Conservation (phyloP, 2,113 vertebrate genomes). For the Chaenocephalus aceratus region DNA sequence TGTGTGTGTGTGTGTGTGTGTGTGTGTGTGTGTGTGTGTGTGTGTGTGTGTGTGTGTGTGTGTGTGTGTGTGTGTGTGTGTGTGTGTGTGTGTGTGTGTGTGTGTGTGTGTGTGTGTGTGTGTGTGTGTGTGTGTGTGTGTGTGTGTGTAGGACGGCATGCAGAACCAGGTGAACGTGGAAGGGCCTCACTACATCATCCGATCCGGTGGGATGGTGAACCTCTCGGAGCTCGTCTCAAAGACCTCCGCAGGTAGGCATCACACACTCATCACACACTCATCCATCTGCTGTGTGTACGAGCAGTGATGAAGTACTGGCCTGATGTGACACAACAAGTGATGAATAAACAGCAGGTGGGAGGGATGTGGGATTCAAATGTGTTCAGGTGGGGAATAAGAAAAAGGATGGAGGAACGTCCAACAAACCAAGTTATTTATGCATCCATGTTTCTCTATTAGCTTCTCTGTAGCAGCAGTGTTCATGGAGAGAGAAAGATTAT, state of each 20-base stretch:
- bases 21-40: neutral
- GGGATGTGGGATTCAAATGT: neutral
- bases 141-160: slow-evolving; percentile 65
- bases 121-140: neutral
- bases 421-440: too few relatives aligned
- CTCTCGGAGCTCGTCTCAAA: slow-evolving; percentile 50
- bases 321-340: neutral
- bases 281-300: neutral
- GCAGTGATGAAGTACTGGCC: neutral
- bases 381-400: neutral
- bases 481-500: too few relatives aligned
- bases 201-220: slow-evolving; percentile 18
- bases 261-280: too few relatives aligned
- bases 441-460: too few relatives aligned
- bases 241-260: slow-evolving; percentile 70
- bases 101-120: too few relatives aligned
- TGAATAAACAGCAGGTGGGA: slow-evolving; percentile 12
- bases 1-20: too few relatives aligned
- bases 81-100: too few relatives aligned
- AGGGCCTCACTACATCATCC: slow-evolving; percentile 77
- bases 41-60: too few relatives aligned
- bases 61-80: too few relatives aligned
- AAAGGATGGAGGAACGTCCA: neutral
- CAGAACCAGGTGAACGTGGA: slow-evolving; percentile 76
- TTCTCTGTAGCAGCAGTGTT: neutral